Conservation (phyloP, 2,888 invertebrate genomes). For the Tholera decimalis region DNA sequence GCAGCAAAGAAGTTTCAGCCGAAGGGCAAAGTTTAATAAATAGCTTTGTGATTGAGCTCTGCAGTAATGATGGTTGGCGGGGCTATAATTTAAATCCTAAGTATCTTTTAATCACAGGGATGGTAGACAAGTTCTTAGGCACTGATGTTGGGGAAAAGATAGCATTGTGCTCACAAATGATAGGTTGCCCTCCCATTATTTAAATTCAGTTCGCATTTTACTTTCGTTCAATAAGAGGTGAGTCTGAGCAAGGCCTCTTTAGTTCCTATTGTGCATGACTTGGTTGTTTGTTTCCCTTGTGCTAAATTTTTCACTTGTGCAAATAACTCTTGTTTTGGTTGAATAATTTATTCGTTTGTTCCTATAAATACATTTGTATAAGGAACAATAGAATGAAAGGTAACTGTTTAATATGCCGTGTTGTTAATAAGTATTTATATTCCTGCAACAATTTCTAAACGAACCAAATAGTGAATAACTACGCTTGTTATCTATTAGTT, state of each 20-base stretch:
- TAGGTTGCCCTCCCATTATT: slow-evolving; percentile 21
- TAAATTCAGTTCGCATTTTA: slow-evolving; percentile 26
- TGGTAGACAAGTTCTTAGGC: slow-evolving; percentile 6
- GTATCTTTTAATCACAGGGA: slow-evolving; percentile 10
- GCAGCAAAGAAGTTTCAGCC: slow-evolving; percentile 3
- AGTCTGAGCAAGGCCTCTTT: slow-evolving; percentile 7
- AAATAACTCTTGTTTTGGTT: slow-evolving; percentile 36
- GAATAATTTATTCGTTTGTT: too few relatives aligned
- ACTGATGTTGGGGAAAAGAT: slow-evolving; percentile 3
- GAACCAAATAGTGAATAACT: neutral
- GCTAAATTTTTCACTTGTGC: slow-evolving; percentile 48
- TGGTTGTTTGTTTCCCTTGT: slow-evolving; percentile 23
- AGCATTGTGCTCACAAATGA: slow-evolving; percentile 16
- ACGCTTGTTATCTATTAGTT: neutral
- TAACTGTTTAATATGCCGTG: slow-evolving; percentile 2
- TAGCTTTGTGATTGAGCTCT: slow-evolving; percentile 1
- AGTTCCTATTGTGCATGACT: slow-evolving; percentile 8
- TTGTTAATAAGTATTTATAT: neutral
- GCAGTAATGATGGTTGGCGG: slow-evolving; percentile 1
- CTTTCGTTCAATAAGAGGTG: slow-evolving; percentile 7
- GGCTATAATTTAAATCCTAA: slow-evolving; percentile 16
- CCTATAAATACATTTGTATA: slow-evolving; percentile 15
- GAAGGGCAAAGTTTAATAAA: slow-evolving; percentile 13
- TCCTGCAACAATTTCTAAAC: slow-evolving; percentile 6
- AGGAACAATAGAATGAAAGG: slow-evolving; percentile 34